These are phyloP conservation scores for Drosophila ercepeae DNA, from an alignment of 1,140 invertebrate species.

Conservation along the genomic window DNA sequence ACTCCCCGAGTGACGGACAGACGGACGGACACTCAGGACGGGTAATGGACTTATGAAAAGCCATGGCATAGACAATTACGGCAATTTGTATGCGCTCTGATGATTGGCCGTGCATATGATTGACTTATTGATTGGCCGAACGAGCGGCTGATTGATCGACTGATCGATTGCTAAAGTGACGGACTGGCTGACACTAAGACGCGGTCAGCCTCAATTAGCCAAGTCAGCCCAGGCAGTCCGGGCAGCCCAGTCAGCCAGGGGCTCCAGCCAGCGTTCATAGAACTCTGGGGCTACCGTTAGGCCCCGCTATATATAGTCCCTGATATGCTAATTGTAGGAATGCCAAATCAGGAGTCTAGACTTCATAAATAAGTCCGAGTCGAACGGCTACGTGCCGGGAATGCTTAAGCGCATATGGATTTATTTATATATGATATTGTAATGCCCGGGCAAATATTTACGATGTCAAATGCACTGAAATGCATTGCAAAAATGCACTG, in stretches of 20 bases:
- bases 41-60: slow-evolving; percentile 61
- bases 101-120: slow-evolving; percentile 75
- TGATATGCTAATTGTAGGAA: slow-evolving; percentile 68
- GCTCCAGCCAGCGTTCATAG: slow-evolving; percentile 61
- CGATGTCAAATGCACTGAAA: slow-evolving; percentile 76
- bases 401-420: slow-evolving; percentile 39
- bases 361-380: slow-evolving; percentile 68
- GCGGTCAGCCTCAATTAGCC: slow-evolving; percentile 64
- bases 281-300: slow-evolving; percentile 66
- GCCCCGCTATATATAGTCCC: slow-evolving; percentile 37
- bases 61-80: slow-evolving; percentile 55
- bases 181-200: slow-evolving; percentile 70
- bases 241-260: slow-evolving; percentile 36
- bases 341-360: slow-evolving; percentile 74
- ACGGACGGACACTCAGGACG: not conserved
- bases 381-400: slow-evolving; percentile 63
- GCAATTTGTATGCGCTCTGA: slow-evolving; percentile 76
- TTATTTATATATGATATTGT: slow-evolving; percentile 36
- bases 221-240: slow-evolving; percentile 34
- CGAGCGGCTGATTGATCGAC: slow-evolving; percentile 75
- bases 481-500: slow-evolving; percentile 65
- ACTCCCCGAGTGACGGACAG: slow-evolving; percentile 4
- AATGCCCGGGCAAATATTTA: slow-evolving; percentile 73
- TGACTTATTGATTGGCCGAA: slow-evolving; percentile 75
- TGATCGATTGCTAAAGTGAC: slow-evolving; percentile 71